phyloP scores from a whole-genome alignment of 2,888 invertebrate genomes.

The Diachrysia chrysitis region DNA sequence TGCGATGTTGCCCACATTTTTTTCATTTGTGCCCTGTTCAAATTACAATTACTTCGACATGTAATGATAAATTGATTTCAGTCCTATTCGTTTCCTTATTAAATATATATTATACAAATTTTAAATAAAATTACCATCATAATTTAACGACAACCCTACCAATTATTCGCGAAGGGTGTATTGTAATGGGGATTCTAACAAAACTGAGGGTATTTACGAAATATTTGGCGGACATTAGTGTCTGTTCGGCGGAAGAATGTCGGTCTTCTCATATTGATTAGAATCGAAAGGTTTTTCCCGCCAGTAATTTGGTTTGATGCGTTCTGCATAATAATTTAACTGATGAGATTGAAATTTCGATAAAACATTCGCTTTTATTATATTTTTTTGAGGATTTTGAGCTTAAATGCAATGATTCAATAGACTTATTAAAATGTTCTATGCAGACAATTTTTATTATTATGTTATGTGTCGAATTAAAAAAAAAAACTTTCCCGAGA shows the following conservation, averaged over 20 bases:
- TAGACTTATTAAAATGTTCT: too few species aligned
- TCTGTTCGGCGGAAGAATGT: constrained; percentile 60
- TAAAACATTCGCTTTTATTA: constrained; percentile 6
- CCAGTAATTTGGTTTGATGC: constrained; percentile 47
- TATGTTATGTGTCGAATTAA: too few species aligned
- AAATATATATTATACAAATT: too few species aligned
- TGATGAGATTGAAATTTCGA: constrained; percentile 37
- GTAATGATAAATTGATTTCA: too few species aligned
- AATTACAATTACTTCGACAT: too few species aligned
- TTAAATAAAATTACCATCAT: neutral
- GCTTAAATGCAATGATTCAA: too few species aligned
- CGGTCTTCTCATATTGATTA: constrained; percentile 56
- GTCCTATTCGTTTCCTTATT: too few species aligned
- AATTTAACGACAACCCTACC: constrained; percentile 31
- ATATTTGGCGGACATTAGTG: constrained; percentile 58
- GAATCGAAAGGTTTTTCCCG: constrained; percentile 47
- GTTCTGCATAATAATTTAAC: constrained; percentile 51
- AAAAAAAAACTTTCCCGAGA: too few species aligned
- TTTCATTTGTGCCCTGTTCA: too few species aligned
- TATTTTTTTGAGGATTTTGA: neutral
- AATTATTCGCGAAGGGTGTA: constrained; percentile 39
- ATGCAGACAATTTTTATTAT: too few species aligned
- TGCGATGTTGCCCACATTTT: too few species aligned
- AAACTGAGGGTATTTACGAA: constrained; percentile 50
- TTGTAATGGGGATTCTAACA: constrained; percentile 60